phyloP scores from a whole-genome alignment of 1,140 invertebrate species.

The Whitmania pigra region DNA sequence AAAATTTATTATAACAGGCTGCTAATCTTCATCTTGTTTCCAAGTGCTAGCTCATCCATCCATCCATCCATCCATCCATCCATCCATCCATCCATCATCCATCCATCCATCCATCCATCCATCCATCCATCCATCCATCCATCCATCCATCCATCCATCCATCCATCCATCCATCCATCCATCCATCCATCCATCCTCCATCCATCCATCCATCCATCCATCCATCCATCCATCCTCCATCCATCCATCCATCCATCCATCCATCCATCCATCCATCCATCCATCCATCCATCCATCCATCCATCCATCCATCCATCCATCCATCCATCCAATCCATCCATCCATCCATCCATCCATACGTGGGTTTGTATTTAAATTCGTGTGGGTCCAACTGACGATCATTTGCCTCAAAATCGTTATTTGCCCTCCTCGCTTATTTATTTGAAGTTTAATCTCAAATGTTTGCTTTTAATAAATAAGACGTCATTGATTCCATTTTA shows the following conservation, averaged over 20 bases:
- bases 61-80: no score
- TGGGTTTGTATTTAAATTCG: not conserved
- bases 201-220: no score
- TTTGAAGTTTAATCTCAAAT: not conserved
- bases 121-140: not conserved
- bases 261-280: not conserved
- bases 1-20: no score
- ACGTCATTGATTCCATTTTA: not conserved
- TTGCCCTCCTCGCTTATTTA: not conserved
- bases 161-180: not conserved
- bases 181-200: no score
- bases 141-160: not conserved
- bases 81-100: no score
- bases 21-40: no score
- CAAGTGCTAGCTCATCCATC: no score
- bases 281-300: conserved; percentile 1
- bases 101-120: no score
- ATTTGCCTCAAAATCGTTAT: not conserved
- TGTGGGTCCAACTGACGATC: not conserved
- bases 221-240: no score
- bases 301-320: not conserved
- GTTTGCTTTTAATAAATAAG: not conserved
- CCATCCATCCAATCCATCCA: conserved; percentile 1
- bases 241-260: not conserved
- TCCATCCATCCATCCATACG: not conserved